Evolutionary conservation across 2,797 vertebrate species (phyloP).

Genomic region (Mus minutoides): DNA sequence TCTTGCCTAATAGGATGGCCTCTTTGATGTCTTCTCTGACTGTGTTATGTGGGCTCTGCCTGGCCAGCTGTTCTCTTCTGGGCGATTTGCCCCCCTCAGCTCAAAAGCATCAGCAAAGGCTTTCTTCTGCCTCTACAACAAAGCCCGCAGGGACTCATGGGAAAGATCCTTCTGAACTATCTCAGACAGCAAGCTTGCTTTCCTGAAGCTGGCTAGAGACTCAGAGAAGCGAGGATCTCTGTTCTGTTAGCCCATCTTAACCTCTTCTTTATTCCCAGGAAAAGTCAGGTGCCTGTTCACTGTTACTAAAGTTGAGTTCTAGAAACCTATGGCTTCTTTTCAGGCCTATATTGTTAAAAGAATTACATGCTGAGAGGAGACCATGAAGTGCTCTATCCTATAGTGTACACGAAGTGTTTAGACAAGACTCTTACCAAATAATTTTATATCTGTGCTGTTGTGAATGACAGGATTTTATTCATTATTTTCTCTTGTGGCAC

Average conservation of each 20-base stretch:
- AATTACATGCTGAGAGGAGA: not conserved
- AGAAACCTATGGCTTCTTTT: constrained; percentile 59
- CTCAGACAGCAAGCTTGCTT: not conserved
- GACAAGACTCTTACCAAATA: constrained; percentile 46
- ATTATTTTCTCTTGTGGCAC: not conserved
- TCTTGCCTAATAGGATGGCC: not conserved
- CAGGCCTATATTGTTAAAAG: not conserved
- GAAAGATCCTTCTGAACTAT: not conserved
- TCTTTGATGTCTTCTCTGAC: not conserved
- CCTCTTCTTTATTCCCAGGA: not conserved
- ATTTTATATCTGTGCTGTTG: not conserved
- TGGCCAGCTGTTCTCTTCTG: not conserved
- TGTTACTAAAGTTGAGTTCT: constrained; percentile 15
- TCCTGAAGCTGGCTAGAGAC: not conserved
- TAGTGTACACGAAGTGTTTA: constrained; percentile 7
- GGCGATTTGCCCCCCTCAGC: not conserved
- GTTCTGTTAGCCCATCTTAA: not conserved
- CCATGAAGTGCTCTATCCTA: not conserved
- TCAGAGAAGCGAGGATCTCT: not conserved
- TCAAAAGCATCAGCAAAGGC: not conserved
- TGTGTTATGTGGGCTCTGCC: not conserved
- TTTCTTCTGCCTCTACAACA: not conserved
- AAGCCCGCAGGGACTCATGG: not conserved
- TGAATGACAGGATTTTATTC: not conserved
- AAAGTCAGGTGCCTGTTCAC: not conserved